Evolutionary conservation across 1,140 invertebrate genomes (phyloP), one percentile per base, ranked within the genome.

Genomic region (Phymastichus coffea): DNA sequence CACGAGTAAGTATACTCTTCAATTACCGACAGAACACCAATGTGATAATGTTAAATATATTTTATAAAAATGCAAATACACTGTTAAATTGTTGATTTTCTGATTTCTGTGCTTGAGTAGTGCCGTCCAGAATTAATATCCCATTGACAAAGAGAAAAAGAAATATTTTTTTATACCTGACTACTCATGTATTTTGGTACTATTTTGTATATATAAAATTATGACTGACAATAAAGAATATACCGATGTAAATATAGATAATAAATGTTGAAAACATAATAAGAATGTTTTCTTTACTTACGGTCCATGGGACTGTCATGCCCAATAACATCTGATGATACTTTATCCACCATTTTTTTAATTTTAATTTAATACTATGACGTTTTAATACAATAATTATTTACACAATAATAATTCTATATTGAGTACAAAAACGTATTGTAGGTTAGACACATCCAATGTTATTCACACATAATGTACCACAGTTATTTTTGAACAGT

Each of bases 241-340:
- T 43, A 15, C 2, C 9, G 38, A 23, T 57, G 54, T 57, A 47
- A 0, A 44, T 43, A 44, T 44, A 44, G 1, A 7, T 19, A 41
- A 17, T 44, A 44, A 35, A 52, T 19, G 47, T 46, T 19, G 19
- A 52, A 52, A 30, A n/a, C n/a, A n/a, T n/a, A n/a, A n/a, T n/a
- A n/a, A n/a, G n/a, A n/a, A n/a, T n/a, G n/a, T n/a, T 33, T 7
- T 33, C 6, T 33, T 33, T 40, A 56, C 59, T 61, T 52, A 61
- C 59, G 28, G 37, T 61, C 59, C 9, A 26, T 44, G 0, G 47
- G 46, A 38, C 46, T 61, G 17, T 61, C 59, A 35, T 56, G 15
- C 28, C 53, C 59, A 28, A 61, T 44, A 10, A 48, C 43, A 6
- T 9, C 30, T 15, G 6, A 33, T 20, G 38, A 9, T 44, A 52